phyloP scores from a whole-genome alignment of 2,888 invertebrate genomes.

The Drosophila pseudotalamancana region DNA sequence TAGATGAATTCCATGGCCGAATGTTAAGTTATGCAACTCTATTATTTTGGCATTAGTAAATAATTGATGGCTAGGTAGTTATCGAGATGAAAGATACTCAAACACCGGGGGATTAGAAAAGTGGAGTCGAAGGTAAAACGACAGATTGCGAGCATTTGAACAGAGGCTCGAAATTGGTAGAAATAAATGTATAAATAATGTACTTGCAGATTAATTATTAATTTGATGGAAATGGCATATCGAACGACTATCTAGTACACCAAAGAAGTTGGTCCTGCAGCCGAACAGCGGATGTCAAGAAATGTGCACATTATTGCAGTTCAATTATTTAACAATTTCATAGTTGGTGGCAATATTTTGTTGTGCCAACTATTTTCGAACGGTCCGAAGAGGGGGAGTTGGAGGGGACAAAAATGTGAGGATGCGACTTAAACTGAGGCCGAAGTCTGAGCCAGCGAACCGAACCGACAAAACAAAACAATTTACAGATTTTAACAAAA shows the following conservation, averaged over 20 bases:
- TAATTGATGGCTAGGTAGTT: constrained; percentile 62
- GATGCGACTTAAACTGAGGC: constrained; percentile 17
- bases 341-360: constrained; percentile 56
- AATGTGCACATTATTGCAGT: constrained; percentile 12
- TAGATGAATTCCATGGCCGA: constrained; percentile 57
- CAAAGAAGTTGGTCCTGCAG: background rate
- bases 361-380: constrained; percentile 64
- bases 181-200: constrained; percentile 10
- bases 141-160: constrained; percentile 10
- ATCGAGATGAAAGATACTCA: constrained; percentile 27
- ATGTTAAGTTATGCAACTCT: constrained; percentile 70
- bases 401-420: background rate
- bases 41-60: constrained; percentile 67
- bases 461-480: constrained; percentile 61
- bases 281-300: constrained; percentile 6
- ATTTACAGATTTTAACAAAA: constrained; percentile 78
- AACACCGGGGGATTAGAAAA: background rate
- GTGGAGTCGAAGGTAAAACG: background rate
- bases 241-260: background rate
- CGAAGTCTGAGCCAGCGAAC: constrained; percentile 26
- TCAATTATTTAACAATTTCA: constrained; percentile 59
- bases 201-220: constrained; percentile 1
- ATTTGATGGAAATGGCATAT: background rate
- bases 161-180: background rate
- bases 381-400: background rate